Base-by-base conservation (phyloP, 2,888 invertebrate genomes). In the Achlya flavicornis region DNA sequence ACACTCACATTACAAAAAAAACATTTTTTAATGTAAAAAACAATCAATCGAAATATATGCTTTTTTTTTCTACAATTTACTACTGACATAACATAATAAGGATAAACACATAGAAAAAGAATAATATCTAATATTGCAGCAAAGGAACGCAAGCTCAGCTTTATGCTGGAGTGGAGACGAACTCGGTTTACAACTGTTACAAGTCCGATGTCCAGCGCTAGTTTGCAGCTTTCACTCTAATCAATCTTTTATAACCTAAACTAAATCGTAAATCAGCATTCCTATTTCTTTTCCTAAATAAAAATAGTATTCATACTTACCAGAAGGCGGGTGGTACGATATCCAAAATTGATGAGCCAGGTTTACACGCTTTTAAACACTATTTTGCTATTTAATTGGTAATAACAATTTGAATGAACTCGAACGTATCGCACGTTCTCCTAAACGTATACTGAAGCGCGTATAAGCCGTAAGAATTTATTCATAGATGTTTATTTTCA, bases 291-390 rank as follows among this genome's bases (percentile, higher is more conserved):
- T 48, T 48, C 4, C 19, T 48, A 46, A 33, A 61, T 43, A 57
- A 41, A 32, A 38, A 14, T 58, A 61, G 26, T 46, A 19, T 62
- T 72, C 86, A 92, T 83, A 92, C 96, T 96, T 84, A 92, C 96
- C 96, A 94, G 96, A 96, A 81, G 96, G 96, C 83, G 97, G 96
- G 94, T 97, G 96, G 93, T 96, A 97, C 70, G 96, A 96, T 87
- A 97, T 96, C 97, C 97, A 97, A 94, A 97, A 97, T 95, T 97
- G 97, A 92, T 97, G 97, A 94, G 97, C 97, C 97, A 97, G 96
- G 93, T 96, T 96, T 74, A 70, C 64, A 35, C 62, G 66, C 62
- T 69, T 57, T 63, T 69, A 64, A 48, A 53, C 68, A 66, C 66
- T 64, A 10, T 65, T 53, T 53, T 53, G 10, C 16, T 61, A 64